Percentiles rank a stretch among this genome's conserved stretches.
Conservation (phyloP, 2,113 vertebrate genomes). For the Euleptes europaea region DNA sequence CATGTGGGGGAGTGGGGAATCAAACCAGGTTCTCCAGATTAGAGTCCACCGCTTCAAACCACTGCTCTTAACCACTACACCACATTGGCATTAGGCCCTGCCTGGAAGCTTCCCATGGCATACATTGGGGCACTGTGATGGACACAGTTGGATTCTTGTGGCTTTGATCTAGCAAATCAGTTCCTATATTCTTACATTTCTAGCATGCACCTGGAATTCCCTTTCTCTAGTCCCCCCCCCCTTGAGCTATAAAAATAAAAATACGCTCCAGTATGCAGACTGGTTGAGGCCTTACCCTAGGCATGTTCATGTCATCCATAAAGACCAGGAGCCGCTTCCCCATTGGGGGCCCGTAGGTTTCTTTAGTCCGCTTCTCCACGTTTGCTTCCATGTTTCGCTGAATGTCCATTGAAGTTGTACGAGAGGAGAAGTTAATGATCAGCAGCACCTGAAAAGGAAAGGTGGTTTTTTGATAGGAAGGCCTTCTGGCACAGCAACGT, state of each 20-base stretch:
- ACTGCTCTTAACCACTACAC: too few species aligned
- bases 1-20: too few species aligned
- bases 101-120: background rate
- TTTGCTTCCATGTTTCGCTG: constrained; percentile 93
- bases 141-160: too few species aligned
- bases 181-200: too few species aligned
- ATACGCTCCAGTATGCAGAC: background rate
- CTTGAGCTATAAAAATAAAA: background rate
- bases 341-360: constrained; percentile 88
- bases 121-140: background rate
- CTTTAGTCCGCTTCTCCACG: constrained; percentile 93
- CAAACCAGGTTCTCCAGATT: too few species aligned
- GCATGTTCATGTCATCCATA: constrained; percentile 98
- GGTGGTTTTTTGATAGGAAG: background rate
- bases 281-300: constrained; percentile 77
- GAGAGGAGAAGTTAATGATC: constrained; percentile 91
- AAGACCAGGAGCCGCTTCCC: constrained; percentile 92
- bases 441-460: constrained; percentile 79
- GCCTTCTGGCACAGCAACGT: background rate
- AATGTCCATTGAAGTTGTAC: constrained; percentile 93
- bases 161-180: too few species aligned
- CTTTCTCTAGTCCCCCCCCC: too few species aligned
- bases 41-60: too few species aligned
- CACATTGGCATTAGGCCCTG: background rate
- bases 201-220: background rate